phyloP scores from a whole-genome alignment of 1,140 invertebrate species.

The Mamestra configurata region DNA sequence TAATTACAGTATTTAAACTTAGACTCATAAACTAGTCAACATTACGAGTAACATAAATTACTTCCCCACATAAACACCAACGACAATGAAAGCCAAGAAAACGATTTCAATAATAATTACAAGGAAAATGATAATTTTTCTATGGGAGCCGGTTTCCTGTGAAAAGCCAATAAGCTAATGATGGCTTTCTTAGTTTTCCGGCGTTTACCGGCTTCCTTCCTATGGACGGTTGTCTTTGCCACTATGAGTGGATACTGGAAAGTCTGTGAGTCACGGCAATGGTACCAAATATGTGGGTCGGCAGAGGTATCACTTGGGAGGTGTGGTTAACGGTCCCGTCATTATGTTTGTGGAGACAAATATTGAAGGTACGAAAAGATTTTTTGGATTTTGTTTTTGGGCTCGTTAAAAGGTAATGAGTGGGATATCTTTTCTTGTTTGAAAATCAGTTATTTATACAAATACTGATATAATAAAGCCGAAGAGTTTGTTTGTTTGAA shows the following conservation, averaged over 20 bases:
- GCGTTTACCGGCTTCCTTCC: conserved; percentile 18
- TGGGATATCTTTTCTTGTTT: not conserved
- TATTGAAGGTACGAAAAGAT: not conserved
- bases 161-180: not conserved
- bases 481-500: no score
- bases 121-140: not conserved
- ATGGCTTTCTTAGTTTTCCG: conserved; percentile 16
- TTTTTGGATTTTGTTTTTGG: not conserved
- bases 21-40: not conserved
- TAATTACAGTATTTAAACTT: no score
- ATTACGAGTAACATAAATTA: not conserved
- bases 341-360: not conserved
- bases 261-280: conserved; percentile 8
- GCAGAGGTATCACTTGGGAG: not conserved
- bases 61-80: not conserved
- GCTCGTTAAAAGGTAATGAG: not conserved
- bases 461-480: no score
- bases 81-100: not conserved
- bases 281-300: not conserved
- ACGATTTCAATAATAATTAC: not conserved
- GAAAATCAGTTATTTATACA: no score
- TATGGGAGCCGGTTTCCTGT: conserved; percentile 18
- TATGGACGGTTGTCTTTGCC: no score
- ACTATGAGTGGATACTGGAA: not conserved
- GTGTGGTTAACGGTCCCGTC: not conserved